Percentiles rank a stretch among this genome's conserved stretches.
These are phyloP conservation scores for Eupithecia inturbata DNA, from an alignment of 2,888 invertebrate species.

Conservation along the genomic window DNA sequence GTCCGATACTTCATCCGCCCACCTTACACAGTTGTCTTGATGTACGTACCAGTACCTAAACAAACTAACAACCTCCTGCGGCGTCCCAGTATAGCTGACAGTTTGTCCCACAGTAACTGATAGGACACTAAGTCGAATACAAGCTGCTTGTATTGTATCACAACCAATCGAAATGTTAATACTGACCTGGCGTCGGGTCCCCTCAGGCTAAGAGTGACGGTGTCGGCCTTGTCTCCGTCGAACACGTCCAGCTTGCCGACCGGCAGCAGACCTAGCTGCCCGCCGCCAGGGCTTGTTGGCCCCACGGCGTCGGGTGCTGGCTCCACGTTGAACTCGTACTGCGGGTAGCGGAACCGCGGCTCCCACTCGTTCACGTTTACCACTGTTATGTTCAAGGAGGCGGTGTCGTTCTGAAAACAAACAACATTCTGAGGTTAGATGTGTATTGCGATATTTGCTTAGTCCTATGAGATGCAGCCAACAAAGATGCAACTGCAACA, in stretches of 20 bases:
- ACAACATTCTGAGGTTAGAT: not conserved
- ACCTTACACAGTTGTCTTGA: no score
- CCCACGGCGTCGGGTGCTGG: slow-evolving; percentile 5
- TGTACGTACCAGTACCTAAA: no score
- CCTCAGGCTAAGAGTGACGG: slow-evolving; percentile 87
- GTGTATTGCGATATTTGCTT: not conserved
- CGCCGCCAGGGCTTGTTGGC: slow-evolving; percentile 28
- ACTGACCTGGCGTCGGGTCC: slow-evolving; percentile 87
- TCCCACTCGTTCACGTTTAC: slow-evolving; percentile 97
- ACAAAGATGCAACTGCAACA: no score
- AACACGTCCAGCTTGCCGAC: slow-evolving; percentile 91
- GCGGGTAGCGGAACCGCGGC: slow-evolving; percentile 93
- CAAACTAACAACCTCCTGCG: no score
- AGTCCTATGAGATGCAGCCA: no score
- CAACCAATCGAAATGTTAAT: not conserved
- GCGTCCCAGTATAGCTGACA: no score
- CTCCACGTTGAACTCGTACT: slow-evolving; percentile 91
- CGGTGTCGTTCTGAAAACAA: slow-evolving; percentile 90
- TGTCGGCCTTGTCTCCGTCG: slow-evolving; percentile 92
- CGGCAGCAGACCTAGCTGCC: slow-evolving; percentile 66
- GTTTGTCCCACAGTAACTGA: no score
- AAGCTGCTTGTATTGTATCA: not conserved
- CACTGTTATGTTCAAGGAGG: slow-evolving; percentile 91
- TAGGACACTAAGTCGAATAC: no score
- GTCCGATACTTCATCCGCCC: no score